phyloP scores from a whole-genome alignment of 2,113 vertebrate genomes.

The Sinocyclocheilus rhinocerous region DNA sequence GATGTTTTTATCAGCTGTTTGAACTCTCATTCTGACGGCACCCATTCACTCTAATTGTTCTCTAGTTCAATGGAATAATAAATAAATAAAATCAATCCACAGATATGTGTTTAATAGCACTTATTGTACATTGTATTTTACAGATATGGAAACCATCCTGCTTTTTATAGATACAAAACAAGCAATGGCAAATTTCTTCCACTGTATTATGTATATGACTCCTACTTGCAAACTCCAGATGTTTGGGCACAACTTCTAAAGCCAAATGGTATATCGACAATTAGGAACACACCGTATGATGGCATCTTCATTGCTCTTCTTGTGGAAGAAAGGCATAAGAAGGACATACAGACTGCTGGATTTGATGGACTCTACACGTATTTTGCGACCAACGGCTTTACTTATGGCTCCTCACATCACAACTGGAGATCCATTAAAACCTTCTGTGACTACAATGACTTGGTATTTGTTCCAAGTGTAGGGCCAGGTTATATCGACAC shows the following conservation, averaged over 20 bases:
- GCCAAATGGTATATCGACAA: slow-evolving; percentile 78
- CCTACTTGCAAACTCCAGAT: slow-evolving; percentile 88
- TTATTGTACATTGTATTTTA: background rate
- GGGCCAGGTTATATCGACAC: slow-evolving; percentile 96
- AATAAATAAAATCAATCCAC: background rate
- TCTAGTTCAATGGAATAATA: background rate
- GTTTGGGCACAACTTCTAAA: slow-evolving; percentile 90
- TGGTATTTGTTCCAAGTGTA: slow-evolving; percentile 95
- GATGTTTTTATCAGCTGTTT: too few relatives aligned
- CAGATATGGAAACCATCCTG: slow-evolving; percentile 92
- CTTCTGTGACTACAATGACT: slow-evolving; percentile 87
- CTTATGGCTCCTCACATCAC: slow-evolving; percentile 91
- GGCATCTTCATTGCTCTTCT: slow-evolving; percentile 90
- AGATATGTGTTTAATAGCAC: background rate
- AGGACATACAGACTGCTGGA: slow-evolving; percentile 86
- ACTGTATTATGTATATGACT: slow-evolving; percentile 96
- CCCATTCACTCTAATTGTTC: background rate
- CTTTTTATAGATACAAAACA: slow-evolving; percentile 90
- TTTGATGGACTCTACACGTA: slow-evolving; percentile 97
- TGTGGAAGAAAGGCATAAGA: slow-evolving; percentile 92
- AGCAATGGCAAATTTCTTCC: slow-evolving; percentile 84
- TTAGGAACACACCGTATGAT: slow-evolving; percentile 89
- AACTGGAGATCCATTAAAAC: slow-evolving; percentile 88
- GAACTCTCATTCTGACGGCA: background rate
- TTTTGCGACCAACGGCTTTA: slow-evolving; percentile 97